Conservation (phyloP, 2,113 vertebrate genomes). For the Anolis carolinensis region DNA sequence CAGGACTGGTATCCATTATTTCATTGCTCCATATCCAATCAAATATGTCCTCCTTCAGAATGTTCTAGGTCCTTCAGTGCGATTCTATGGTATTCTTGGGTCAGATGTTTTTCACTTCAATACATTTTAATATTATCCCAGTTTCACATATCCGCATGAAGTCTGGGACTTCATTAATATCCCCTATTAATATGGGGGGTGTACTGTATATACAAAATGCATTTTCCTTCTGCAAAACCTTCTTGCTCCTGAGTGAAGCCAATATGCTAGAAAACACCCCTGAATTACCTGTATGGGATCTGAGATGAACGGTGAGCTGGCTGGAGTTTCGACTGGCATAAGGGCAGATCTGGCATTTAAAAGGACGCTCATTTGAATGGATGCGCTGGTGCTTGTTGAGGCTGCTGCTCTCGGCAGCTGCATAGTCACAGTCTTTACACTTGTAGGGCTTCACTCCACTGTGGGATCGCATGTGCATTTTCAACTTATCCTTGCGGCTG, state of each 20-base stretch:
- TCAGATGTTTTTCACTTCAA: too few relatives aligned
- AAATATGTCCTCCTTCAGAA: too few relatives aligned
- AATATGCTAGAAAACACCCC: background rate
- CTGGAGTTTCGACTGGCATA: constrained; percentile 97
- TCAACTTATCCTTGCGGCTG: constrained; percentile 94
- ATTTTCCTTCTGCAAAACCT: background rate
- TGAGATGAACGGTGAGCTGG: constrained; percentile 95
- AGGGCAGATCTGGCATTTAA: constrained; percentile 96
- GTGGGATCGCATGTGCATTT: constrained; percentile 93
- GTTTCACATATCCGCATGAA: too few relatives aligned
- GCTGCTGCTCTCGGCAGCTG: constrained; percentile 95
- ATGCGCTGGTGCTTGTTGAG: constrained; percentile 95
- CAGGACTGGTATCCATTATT: too few relatives aligned
- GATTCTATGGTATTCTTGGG: too few relatives aligned
- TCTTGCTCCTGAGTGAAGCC: background rate
- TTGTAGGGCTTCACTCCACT: constrained; percentile 96
- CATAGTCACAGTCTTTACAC: constrained; percentile 91
- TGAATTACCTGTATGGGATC: constrained; percentile 86
- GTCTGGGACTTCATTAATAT: too few relatives aligned
- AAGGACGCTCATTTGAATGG: constrained; percentile 93
- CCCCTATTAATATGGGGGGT: too few relatives aligned
- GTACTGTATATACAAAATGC: background rate
- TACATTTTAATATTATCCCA: too few relatives aligned
- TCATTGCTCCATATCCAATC: too few relatives aligned
- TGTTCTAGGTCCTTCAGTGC: too few relatives aligned